Conservation (phyloP, 2,888 invertebrate genomes). For the Mallateleia sp. region DNA sequence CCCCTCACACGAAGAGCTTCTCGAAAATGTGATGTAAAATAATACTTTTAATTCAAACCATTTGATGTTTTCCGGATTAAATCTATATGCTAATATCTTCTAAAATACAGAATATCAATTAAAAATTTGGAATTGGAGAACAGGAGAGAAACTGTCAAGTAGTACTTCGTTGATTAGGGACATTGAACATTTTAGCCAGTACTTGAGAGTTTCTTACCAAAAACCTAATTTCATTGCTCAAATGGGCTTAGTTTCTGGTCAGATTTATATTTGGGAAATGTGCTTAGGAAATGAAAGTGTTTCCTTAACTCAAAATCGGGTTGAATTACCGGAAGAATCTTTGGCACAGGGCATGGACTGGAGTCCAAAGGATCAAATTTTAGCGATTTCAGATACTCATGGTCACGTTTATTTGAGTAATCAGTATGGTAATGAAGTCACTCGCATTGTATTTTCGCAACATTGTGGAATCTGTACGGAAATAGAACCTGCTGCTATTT, state of each 20-base stretch:
- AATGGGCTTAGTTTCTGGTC: constrained; percentile 83
- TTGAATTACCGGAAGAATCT: constrained; percentile 81
- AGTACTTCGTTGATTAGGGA: constrained; percentile 86
- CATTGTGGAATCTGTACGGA: constrained; percentile 82
- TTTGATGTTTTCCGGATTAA: too few species aligned
- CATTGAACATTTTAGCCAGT: constrained; percentile 80
- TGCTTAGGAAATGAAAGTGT: constrained; percentile 74
- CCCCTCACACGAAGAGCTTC: too few species aligned
- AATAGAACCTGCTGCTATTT: constrained; percentile 81
- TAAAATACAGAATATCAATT: too few species aligned
- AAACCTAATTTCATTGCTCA: constrained; percentile 81
- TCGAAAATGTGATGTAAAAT: too few species aligned
- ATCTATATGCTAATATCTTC: too few species aligned
- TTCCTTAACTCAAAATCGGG: constrained; percentile 78
- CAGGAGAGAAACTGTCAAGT: constrained; percentile 90
- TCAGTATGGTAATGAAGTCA: constrained; percentile 80
- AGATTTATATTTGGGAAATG: constrained; percentile 84
- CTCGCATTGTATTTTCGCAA: constrained; percentile 83
- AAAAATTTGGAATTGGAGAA: constrained; percentile 89
- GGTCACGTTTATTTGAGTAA: constrained; percentile 85
- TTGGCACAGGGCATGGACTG: constrained; percentile 83
- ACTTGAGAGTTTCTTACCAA: constrained; percentile 77
- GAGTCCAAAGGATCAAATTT: constrained; percentile 76
- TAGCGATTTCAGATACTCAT: constrained; percentile 84
- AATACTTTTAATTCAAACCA: too few species aligned